Conservation (phyloP, 2,888 invertebrate genomes). For the Diplazon laetatorius region DNA sequence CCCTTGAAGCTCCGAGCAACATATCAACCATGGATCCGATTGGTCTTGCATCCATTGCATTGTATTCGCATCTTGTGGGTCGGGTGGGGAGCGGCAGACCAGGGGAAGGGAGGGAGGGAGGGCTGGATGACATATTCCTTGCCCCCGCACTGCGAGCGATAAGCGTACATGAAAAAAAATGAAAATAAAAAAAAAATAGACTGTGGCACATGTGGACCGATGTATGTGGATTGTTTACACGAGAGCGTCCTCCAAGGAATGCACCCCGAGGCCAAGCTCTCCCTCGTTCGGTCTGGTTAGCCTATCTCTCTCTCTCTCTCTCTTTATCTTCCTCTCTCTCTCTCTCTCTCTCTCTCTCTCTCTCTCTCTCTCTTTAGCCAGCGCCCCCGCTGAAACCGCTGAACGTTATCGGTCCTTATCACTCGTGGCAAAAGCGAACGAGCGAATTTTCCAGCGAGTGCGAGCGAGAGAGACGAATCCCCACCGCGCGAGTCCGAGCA, state of each 20-base stretch:
- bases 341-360: too few species aligned
- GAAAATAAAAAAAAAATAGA: slow-evolving; percentile 14
- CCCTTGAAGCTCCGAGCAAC: too few species aligned
- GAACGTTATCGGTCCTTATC: slow-evolving; percentile 60
- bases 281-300: slow-evolving; percentile 42
- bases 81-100: too few species aligned
- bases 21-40: slow-evolving; percentile 53
- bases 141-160: slow-evolving; percentile 49
- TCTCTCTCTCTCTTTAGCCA: too few species aligned
- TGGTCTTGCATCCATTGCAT: slow-evolving; percentile 35
- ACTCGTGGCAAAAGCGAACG: slow-evolving; percentile 49
- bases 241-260: slow-evolving; percentile 58
- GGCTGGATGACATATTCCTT: too few species aligned
- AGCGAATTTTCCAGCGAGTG: slow-evolving; percentile 45
- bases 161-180: slow-evolving; percentile 26
- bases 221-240: slow-evolving; percentile 26
- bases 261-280: slow-evolving; percentile 53
- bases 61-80: slow-evolving; percentile 33
- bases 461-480: slow-evolving; percentile 14
- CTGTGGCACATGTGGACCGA: slow-evolving; percentile 44
- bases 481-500: background rate
- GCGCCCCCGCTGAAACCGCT: slow-evolving; percentile 41
- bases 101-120: too few species aligned
- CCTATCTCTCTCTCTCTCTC: too few species aligned
- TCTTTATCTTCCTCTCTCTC: too few species aligned